These are phyloP conservation scores for Hyperopisus bebe DNA, from an alignment of 2,113 vertebrate species.

Conservation along the genomic window DNA sequence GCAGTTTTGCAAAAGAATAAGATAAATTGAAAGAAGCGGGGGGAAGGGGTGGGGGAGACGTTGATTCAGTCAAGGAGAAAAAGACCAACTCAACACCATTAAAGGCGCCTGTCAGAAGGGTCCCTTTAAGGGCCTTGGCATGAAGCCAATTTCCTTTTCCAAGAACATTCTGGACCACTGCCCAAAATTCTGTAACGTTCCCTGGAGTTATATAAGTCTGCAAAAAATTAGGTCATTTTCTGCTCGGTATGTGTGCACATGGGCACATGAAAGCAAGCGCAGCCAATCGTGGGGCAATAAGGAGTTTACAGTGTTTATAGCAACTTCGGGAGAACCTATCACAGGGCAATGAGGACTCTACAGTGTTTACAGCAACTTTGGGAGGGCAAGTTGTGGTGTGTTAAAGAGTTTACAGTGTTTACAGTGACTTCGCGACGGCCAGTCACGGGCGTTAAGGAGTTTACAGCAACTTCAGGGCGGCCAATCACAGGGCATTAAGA, in stretches of 20 bases:
- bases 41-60: background rate
- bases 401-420: background rate
- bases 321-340: background rate
- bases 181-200: constrained; percentile 20
- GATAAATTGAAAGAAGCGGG: background rate
- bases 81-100: background rate
- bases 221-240: constrained; percentile 20
- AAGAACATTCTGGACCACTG: constrained; percentile 18
- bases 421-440: background rate
- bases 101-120: constrained; percentile 1
- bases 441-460: background rate
- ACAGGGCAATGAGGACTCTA: background rate
- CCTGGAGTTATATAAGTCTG: constrained; percentile 24
- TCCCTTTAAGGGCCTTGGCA: constrained; percentile 7
- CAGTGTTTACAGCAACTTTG: background rate
- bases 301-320: background rate
- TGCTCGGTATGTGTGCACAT: background rate
- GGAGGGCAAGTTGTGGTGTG: background rate
- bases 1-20: background rate
- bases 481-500: background rate
- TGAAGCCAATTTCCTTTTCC: constrained; percentile 1
- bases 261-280: constrained; percentile 25
- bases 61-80: background rate
- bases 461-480: background rate
- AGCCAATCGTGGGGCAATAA: background rate